Percentiles rank a stretch among this genome's conserved stretches.
These are phyloP conservation scores for Vidua chalybeata DNA, from an alignment of 2,113 vertebrate genomes.

Conservation along the genomic window DNA sequence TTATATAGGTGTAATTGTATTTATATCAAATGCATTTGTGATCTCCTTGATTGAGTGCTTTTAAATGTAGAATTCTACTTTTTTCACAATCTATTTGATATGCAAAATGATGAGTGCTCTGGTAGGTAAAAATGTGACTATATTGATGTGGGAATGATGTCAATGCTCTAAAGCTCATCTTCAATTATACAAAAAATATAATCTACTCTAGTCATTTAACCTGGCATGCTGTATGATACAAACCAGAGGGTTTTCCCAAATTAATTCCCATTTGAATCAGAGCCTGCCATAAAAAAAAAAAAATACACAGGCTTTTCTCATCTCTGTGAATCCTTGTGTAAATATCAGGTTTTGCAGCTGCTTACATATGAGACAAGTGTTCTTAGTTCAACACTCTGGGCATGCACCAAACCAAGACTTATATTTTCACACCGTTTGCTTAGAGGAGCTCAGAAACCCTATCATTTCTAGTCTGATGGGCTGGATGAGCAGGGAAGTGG, in stretches of 20 bases:
- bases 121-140: background rate
- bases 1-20: background rate
- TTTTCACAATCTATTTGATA: background rate
- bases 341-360: slow-evolving; percentile 66
- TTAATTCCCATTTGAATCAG: slow-evolving; percentile 26
- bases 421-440: background rate
- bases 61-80: background rate
- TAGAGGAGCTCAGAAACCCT: background rate
- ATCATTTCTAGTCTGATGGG: background rate
- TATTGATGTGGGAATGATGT: background rate
- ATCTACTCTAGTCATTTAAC: background rate
- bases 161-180: background rate
- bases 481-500: background rate
- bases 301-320: background rate
- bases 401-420: slow-evolving; percentile 30
- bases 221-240: background rate
- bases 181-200: background rate
- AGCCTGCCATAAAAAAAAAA: background rate
- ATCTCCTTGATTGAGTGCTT: background rate
- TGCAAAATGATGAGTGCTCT: background rate
- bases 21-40: background rate
- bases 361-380: slow-evolving; percentile 26
- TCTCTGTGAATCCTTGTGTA: slow-evolving; percentile 58
- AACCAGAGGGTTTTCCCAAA: slow-evolving; percentile 30
- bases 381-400: slow-evolving; percentile 46